These are phyloP conservation scores for Cercopithecus diana DNA, from an alignment of 2,797 vertebrate species.

Conservation along the genomic window DNA sequence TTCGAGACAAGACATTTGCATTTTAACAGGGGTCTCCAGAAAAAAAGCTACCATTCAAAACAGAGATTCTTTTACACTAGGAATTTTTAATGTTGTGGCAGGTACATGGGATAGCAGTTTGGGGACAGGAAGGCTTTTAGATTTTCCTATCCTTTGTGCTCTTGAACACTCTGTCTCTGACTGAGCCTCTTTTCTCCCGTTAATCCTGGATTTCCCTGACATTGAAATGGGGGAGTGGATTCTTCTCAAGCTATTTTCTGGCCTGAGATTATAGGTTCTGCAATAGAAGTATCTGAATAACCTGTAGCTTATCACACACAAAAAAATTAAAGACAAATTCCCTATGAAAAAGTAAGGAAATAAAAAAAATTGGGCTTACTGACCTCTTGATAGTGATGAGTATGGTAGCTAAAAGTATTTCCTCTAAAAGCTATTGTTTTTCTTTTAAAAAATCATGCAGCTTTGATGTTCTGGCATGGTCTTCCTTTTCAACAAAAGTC, in stretches of 20 bases:
- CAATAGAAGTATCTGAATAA: background rate
- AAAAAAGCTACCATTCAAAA: background rate
- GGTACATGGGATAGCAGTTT: background rate
- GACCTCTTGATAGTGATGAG: slow-evolving; percentile 39
- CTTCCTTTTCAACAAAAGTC: background rate
- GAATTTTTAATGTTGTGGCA: background rate
- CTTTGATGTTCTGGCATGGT: slow-evolving; percentile 50
- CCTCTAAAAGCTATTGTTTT: slow-evolving; percentile 38
- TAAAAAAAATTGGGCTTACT: background rate
- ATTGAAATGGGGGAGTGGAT: background rate
- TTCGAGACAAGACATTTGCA: background rate
- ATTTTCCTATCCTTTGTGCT: background rate
- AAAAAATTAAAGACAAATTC: background rate
- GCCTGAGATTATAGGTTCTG: background rate
- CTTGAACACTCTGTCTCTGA: background rate
- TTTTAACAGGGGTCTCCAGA: background rate
- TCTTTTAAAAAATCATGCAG: slow-evolving; percentile 38
- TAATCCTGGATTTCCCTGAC: background rate
- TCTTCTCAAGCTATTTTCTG: background rate
- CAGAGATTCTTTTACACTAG: background rate
- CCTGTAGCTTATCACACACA: slow-evolving; percentile 10
- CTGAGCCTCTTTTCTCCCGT: background rate
- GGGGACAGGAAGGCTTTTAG: background rate
- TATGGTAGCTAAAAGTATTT: slow-evolving; percentile 42
- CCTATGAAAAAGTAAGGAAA: background rate